These are phyloP conservation scores for Drosophila ficusphila DNA, from an alignment of 1,140 invertebrate species.

Conservation along the genomic window DNA sequence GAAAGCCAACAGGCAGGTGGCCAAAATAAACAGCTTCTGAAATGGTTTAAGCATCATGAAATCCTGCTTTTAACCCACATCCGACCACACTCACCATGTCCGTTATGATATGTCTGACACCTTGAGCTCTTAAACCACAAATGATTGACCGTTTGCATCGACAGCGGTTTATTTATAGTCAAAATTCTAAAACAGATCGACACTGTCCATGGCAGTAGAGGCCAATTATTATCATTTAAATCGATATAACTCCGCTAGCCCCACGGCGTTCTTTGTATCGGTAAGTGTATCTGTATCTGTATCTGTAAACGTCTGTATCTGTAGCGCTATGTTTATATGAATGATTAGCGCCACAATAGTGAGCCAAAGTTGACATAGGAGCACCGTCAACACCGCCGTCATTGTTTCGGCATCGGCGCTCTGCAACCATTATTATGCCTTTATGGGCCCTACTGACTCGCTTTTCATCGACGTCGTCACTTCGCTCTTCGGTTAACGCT, in stretches of 20 bases:
- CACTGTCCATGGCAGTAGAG: slow-evolving; percentile 71
- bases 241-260: slow-evolving; percentile 59
- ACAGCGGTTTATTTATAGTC: slow-evolving; percentile 74
- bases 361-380: slow-evolving; percentile 15
- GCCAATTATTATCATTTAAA: slow-evolving; percentile 83
- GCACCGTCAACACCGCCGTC: slow-evolving; percentile 1
- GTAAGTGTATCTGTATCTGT: slow-evolving; percentile 30
- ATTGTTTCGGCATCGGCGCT: slow-evolving; percentile 31
- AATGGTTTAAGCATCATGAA: not conserved
- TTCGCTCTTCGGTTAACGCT: slow-evolving; percentile 19
- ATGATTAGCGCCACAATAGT: slow-evolving; percentile 60
- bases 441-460: slow-evolving; percentile 22
- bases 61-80: not conserved
- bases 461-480: slow-evolving; percentile 69
- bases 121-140: slow-evolving; percentile 70
- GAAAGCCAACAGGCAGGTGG: slow-evolving; percentile 51
- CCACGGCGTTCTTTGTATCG: slow-evolving; percentile 52
- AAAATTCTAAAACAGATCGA: slow-evolving; percentile 73
- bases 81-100: slow-evolving; percentile 56
- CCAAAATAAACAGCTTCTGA: slow-evolving; percentile 56
- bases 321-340: slow-evolving; percentile 50
- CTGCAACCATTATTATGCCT: slow-evolving; percentile 31
- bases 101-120: slow-evolving; percentile 52
- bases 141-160: slow-evolving; percentile 59
- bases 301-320: slow-evolving; percentile 30